Evolutionary conservation across 2,888 invertebrate genomes (phyloP).

Genomic region (Leucoma salicis): DNA sequence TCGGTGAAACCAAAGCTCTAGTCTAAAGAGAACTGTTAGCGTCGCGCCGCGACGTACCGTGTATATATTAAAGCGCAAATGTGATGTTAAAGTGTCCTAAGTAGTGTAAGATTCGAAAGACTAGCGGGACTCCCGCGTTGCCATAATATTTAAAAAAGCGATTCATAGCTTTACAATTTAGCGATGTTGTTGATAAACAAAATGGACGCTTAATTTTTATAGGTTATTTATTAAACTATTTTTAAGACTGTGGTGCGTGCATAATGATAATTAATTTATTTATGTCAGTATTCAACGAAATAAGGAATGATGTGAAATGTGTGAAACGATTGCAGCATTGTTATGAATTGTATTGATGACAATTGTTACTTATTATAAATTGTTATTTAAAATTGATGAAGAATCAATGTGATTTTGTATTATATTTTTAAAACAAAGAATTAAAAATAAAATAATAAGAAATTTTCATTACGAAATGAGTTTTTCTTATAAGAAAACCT

Average conservation of each 20-base stretch:
- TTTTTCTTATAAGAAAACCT: slow-evolving; percentile 25
- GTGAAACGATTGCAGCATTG: slow-evolving; percentile 54
- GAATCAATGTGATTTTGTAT: slow-evolving; percentile 65
- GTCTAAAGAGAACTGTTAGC: slow-evolving; percentile 60
- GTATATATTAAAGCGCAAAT: slow-evolving; percentile 80
- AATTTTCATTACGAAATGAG: slow-evolving; percentile 41
- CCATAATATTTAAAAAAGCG: slow-evolving; percentile 73
- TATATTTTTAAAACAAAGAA: slow-evolving; percentile 63
- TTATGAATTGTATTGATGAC: slow-evolving; percentile 47
- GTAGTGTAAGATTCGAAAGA: slow-evolving; percentile 72
- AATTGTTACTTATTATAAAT: slow-evolving; percentile 53
- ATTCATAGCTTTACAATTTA: slow-evolving; percentile 35
- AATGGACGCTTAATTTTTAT: slow-evolving; percentile 60
- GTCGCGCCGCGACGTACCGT: slow-evolving; percentile 57
- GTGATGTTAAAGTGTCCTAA: slow-evolving; percentile 81
- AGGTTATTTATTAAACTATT: slow-evolving; percentile 78
- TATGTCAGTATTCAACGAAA: slow-evolving; percentile 75
- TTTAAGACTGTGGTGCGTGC: slow-evolving; percentile 73
- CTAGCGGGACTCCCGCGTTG: slow-evolving; percentile 72
- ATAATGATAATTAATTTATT: slow-evolving; percentile 77
- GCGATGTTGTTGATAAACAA: slow-evolving; percentile 50
- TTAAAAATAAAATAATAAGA: slow-evolving; percentile 57
- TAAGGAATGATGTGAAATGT: slow-evolving; percentile 64
- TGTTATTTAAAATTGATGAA: slow-evolving; percentile 56
- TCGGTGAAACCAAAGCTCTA: slow-evolving; percentile 79